Conservation (phyloP, 2,888 invertebrate genomes). For the Hypselothyrea guttata region DNA sequence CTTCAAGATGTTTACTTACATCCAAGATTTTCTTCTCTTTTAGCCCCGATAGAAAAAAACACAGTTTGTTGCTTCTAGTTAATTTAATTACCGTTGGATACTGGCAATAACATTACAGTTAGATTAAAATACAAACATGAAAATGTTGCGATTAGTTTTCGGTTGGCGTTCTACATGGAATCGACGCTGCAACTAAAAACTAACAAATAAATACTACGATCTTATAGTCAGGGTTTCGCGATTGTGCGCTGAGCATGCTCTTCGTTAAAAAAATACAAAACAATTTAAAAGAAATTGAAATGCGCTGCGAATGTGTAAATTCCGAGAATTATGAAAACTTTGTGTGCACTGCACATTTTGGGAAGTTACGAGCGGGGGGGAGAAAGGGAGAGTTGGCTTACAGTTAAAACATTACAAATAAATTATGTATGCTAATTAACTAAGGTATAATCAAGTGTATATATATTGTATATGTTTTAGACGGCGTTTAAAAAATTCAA, state of each 20-base stretch:
- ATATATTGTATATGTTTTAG: conserved; percentile 30
- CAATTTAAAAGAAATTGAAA: conserved; percentile 38
- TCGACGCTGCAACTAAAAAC: conserved; percentile 51
- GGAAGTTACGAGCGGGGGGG: too few species aligned
- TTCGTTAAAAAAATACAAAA: conserved; percentile 44
- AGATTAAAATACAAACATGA: conserved; percentile 58
- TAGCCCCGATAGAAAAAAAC: too few species aligned
- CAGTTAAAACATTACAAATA: conserved; percentile 27
- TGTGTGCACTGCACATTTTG: conserved; percentile 51
- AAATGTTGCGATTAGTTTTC: conserved; percentile 37
- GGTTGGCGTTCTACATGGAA: conserved; percentile 43
- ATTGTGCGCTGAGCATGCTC: conserved; percentile 40
- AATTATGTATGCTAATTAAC: conserved; percentile 42
- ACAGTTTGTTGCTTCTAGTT: conserved; percentile 46
- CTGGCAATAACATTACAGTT: conserved; percentile 69
- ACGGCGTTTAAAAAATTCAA: conserved; percentile 34
- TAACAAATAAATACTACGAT: conserved; percentile 53
- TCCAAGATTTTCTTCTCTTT: too few species aligned
- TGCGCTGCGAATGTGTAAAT: conserved; percentile 36
- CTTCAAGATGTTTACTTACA: too few species aligned
- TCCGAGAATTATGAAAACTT: conserved; percentile 1
- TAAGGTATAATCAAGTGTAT: conserved; percentile 52
- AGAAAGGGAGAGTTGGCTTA: too few species aligned
- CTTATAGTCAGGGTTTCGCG: conserved; percentile 18
- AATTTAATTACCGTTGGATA: conserved; percentile 58